Conservation (phyloP, 2,797 vertebrate species). For the Rhinichthys osculus region DNA sequence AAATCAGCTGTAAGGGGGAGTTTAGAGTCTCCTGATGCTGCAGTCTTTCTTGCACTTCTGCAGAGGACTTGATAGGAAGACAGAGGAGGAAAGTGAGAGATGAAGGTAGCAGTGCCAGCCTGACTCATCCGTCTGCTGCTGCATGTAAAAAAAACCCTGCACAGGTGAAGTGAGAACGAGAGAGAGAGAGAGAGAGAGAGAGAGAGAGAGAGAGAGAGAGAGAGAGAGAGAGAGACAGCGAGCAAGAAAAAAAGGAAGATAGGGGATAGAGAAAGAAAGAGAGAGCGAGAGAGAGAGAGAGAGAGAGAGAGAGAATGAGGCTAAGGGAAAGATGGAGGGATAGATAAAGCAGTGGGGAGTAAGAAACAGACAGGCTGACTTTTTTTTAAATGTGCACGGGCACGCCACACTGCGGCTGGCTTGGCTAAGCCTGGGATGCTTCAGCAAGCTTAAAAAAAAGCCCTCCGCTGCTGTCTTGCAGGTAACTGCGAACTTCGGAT, state of each 20-base stretch:
- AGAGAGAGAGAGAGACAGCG: slow-evolving; percentile 41
- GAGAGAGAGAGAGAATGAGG: slow-evolving; percentile 34
- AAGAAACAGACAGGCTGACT: slow-evolving; percentile 56
- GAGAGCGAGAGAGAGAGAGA: background rate
- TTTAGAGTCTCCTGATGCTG: slow-evolving; percentile 46
- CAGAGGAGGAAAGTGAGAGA: slow-evolving; percentile 37
- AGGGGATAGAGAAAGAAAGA: slow-evolving; percentile 9
- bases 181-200: slow-evolving; percentile 34
- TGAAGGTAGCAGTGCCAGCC: slow-evolving; percentile 60
- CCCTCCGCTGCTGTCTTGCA: slow-evolving; percentile 49
- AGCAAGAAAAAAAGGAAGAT: slow-evolving; percentile 38
- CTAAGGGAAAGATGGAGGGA: slow-evolving; percentile 50
- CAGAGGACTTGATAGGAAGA: slow-evolving; percentile 34
- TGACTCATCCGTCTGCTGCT: slow-evolving; percentile 80
- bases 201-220: slow-evolving; percentile 57
- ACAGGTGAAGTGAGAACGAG: slow-evolving; percentile 78
- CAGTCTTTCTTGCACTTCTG: slow-evolving; percentile 47
- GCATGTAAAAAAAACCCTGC: slow-evolving; percentile 72
- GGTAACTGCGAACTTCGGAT: slow-evolving; percentile 23
- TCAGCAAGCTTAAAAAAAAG: slow-evolving; percentile 66
- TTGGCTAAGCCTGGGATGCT: slow-evolving; percentile 72
- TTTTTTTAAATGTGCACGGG: slow-evolving; percentile 82
- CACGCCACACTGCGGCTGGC: slow-evolving; percentile 82
- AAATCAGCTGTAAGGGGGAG: slow-evolving; percentile 37
- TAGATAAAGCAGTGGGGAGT: slow-evolving; percentile 64